phyloP scores from a whole-genome alignment of 1,140 invertebrate species.

The Meloidogyne exigua region DNA sequence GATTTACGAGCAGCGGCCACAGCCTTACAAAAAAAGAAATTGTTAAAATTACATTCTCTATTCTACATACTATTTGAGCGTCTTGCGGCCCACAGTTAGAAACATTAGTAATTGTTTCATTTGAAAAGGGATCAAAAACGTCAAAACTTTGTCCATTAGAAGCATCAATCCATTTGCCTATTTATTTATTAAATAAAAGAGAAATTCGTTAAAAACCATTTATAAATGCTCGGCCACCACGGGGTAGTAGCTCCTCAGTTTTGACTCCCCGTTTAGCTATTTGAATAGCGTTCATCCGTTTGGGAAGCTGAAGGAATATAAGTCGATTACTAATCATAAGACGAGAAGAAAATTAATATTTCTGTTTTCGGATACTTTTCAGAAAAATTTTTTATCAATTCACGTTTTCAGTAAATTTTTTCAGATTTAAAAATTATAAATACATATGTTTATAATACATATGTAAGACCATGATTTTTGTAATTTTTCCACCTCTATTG shows the following conservation, averaged over 20 bases:
- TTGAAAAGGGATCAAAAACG: slow-evolving; percentile 54
- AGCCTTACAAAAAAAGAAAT: slow-evolving; percentile 39
- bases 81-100: slow-evolving; percentile 53
- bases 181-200: slow-evolving; percentile 14
- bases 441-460: too few species aligned
- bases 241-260: slow-evolving; percentile 37
- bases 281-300: background rate
- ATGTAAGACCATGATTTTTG: too few species aligned
- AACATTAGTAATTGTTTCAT: slow-evolving; percentile 48
- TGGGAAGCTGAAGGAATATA: background rate
- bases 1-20: slow-evolving; percentile 54
- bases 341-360: background rate
- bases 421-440: too few species aligned
- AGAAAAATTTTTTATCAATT: too few species aligned
- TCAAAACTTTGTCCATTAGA: slow-evolving; percentile 43
- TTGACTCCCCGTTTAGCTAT: slow-evolving; percentile 15
- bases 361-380: too few species aligned
- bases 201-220: slow-evolving; percentile 43
- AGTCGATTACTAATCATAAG: background rate
- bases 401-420: too few species aligned
- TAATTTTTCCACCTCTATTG: too few species aligned
- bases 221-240: slow-evolving; percentile 54
- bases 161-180: slow-evolving; percentile 51
- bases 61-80: slow-evolving; percentile 47
- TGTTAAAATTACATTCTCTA: slow-evolving; percentile 16